phyloP scores from a whole-genome alignment of 1,140 invertebrate genomes.

The Gryllus bimaculatus region DNA sequence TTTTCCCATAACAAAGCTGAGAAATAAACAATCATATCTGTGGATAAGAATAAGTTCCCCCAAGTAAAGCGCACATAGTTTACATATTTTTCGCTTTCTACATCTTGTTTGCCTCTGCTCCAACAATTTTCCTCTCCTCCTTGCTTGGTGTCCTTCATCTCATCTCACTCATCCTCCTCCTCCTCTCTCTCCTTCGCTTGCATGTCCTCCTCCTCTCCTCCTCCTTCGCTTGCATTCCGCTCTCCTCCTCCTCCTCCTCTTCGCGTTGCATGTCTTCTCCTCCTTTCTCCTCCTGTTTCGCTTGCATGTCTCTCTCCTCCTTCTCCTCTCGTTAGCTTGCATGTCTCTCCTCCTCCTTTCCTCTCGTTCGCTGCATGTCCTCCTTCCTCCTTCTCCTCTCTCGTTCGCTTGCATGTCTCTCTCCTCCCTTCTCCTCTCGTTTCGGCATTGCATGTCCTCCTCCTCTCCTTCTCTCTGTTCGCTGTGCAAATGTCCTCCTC shows the following conservation, averaged over 20 bases:
- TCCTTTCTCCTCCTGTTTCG: too few relatives aligned
- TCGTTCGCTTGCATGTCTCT: too few relatives aligned
- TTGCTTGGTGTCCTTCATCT: not conserved
- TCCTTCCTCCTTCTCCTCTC: not conserved
- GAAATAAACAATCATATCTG: too few relatives aligned
- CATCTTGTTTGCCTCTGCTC: not conserved
- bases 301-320: not conserved
- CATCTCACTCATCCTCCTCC: too few relatives aligned
- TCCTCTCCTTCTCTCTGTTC: not conserved
- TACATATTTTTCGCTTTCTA: not conserved
- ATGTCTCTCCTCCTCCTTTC: not conserved
- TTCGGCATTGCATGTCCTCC: not conserved
- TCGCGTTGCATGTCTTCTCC: too few relatives aligned
- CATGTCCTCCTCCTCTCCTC: too few relatives aligned
- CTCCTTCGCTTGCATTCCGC: too few relatives aligned
- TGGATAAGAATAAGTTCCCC: too few relatives aligned
- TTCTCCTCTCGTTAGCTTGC: not conserved
- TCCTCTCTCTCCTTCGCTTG: too few relatives aligned
- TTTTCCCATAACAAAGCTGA: too few relatives aligned
- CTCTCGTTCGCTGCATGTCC: not conserved
- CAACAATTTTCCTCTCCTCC: not conserved
- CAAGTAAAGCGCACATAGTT: not conserved
- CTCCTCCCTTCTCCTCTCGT: not conserved
- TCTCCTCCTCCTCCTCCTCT: too few relatives aligned
- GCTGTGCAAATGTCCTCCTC: not conserved